phyloP scores from a whole-genome alignment of 2,888 invertebrate species.

The Bugulina stolonifera region DNA sequence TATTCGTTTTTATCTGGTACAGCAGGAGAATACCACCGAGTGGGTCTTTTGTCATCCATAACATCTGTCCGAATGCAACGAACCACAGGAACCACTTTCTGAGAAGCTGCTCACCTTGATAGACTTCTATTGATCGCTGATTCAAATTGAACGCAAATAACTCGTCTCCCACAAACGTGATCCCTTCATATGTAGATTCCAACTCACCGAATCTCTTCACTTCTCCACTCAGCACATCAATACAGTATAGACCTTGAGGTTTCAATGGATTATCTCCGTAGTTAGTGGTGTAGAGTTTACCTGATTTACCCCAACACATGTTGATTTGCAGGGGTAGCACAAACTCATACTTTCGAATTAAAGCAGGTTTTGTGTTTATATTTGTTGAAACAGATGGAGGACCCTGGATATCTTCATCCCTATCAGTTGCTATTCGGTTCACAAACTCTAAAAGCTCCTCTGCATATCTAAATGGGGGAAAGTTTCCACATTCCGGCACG shows the following conservation, averaged over 20 bases:
- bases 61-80: background rate
- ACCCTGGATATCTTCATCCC: background rate
- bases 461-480: background rate
- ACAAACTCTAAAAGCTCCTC: background rate
- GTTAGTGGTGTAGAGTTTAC: background rate
- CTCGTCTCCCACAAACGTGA: background rate
- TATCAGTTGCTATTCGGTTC: background rate
- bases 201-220: background rate
- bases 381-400: too few relatives aligned
- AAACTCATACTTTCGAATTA: background rate
- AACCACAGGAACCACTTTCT: too few relatives aligned
- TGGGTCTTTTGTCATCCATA: background rate
- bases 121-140: background rate
- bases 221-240: background rate
- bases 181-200: background rate
- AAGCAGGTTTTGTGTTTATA: background rate
- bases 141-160: background rate
- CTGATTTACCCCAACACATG: background rate
- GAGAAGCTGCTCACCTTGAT: background rate
- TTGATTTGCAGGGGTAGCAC: background rate
- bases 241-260: background rate
- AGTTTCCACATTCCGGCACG: background rate
- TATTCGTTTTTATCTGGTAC: too few relatives aligned
- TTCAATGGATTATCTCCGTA: background rate
- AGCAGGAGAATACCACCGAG: background rate